Evolutionary conservation across 2,797 vertebrate genomes (phyloP), one percentile per base, ranked within the genome.

Genomic region (Gymnoscopelus microlampas): DNA sequence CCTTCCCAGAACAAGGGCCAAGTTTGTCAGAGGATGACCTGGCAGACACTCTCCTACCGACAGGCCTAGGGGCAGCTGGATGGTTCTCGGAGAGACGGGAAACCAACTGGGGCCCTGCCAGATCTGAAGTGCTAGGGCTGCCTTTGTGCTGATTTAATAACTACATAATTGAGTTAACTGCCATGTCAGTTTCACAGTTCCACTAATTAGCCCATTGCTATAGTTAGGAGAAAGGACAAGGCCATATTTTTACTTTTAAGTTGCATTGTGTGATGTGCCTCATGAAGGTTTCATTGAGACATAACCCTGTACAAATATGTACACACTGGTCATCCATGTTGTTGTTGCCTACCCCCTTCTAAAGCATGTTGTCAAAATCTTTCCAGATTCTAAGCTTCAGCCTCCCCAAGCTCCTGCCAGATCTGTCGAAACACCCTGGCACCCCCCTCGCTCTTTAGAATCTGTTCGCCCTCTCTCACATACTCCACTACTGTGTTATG

Each of bases 61-160:
- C 86, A 77, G 74, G 67, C 61, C 71, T 70, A 80, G 70, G 68
- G 60, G 77, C 80, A 78, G 67, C 58, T 23, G 66, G 66, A 86
- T 53, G 68, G 53, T 54, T 60, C 44, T 53, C 53, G 35, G 55
- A 19, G 65, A 67, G 48, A 62, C 51, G 64, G 26, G 26, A 49
- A 53, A 53, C 66, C 58, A 39, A 54, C 29, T 60, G 47, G 73
- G 76, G 64, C 71, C 75, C 64, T 83, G 81, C 89, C 87, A 91
- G 78, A 71, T 66, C 81, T 83, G 69, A 85, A 87, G 80, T 80
- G 75, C 78, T 63, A 62, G 56, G 19, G 64, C 73, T 50, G 77
- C 76, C 65, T 91, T 90, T 91, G 89, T 91, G 77, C 78, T 79
- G 82, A 86, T 92, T 92, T 90, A 90, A 90, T 89, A 91, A 89